Conservation (phyloP, 37 sponge, comb jelly and placozoan species). For the Theonella swinhoei region DNA sequence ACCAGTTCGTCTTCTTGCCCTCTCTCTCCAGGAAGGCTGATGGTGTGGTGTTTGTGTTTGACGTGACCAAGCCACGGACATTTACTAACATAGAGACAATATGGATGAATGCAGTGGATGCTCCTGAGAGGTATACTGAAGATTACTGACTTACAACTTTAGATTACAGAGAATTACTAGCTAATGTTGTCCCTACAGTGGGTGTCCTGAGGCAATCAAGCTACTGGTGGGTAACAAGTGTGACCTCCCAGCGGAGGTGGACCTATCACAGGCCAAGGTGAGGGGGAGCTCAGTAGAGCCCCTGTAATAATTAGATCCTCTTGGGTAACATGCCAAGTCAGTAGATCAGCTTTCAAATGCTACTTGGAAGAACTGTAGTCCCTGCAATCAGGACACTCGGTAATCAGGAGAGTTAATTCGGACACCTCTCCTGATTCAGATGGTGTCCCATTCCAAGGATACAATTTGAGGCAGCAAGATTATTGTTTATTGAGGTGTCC, state of each 20-base stretch:
- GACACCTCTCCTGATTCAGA: too few species aligned
- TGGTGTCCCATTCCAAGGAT: too few species aligned
- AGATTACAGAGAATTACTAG: neutral
- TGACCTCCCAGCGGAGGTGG: conserved; percentile 62
- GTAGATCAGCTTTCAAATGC: too few species aligned
- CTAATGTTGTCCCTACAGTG: conserved; percentile 19
- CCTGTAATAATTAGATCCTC: too few species aligned
- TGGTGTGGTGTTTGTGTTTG: conserved; percentile 79
- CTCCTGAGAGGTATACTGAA: conserved; percentile 53
- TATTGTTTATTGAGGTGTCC: too few species aligned
- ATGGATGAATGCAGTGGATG: conserved; percentile 71
- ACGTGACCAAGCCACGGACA: conserved; percentile 62
- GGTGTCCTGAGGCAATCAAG: conserved; percentile 76
- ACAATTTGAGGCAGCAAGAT: too few species aligned
- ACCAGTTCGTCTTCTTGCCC: too few species aligned
- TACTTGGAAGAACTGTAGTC: too few species aligned
- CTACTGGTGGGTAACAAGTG: conserved; percentile 68
- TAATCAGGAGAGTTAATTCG: too few species aligned
- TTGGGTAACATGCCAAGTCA: too few species aligned
- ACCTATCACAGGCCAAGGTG: conserved; percentile 58
- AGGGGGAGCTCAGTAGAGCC: too few species aligned
- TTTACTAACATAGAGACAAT: conserved; percentile 72
- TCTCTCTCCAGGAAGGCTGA: conserved; percentile 61
- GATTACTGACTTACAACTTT: neutral
- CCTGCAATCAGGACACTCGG: too few species aligned